phyloP scores from a whole-genome alignment of 2,888 invertebrate genomes.

The Tenthredo scrophulariae region DNA sequence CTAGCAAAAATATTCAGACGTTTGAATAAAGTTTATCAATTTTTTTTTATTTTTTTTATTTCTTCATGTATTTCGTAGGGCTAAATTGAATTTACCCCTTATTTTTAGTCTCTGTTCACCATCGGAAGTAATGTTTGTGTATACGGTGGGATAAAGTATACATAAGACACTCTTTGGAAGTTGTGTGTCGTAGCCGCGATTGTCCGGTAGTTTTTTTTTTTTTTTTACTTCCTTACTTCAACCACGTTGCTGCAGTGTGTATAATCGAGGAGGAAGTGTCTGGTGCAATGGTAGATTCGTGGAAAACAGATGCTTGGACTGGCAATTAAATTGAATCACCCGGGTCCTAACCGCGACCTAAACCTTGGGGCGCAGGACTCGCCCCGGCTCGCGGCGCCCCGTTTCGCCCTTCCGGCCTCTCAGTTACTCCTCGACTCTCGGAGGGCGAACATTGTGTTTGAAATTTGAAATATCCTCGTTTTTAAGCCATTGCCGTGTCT shows the following conservation, averaged over 20 bases:
- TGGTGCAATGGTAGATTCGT: not conserved
- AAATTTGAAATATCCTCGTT: not conserved
- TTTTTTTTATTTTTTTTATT: not conserved
- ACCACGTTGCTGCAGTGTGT: not conserved
- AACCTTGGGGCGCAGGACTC: constrained; percentile 53
- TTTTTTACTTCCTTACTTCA: not conserved
- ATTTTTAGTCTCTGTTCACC: not conserved
- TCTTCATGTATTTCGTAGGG: not conserved
- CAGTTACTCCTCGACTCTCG: constrained; percentile 50
- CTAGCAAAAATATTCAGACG: not conserved
- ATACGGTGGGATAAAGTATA: not conserved
- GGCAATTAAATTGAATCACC: constrained; percentile 47
- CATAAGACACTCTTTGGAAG: not conserved
- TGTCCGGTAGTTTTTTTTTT: not conserved
- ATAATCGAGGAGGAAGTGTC: not conserved
- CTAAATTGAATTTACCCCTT: not conserved
- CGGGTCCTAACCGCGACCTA: constrained; percentile 46
- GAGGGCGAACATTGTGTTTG: constrained; percentile 38
- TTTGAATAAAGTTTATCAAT: not conserved
- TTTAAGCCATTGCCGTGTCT: not conserved
- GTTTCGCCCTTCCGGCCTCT: constrained; percentile 48
- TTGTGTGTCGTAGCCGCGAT: not conserved
- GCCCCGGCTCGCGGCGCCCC: constrained; percentile 37
- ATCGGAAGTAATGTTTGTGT: constrained; percentile 3
- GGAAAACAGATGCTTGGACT: constrained; percentile 43